Conservation (phyloP, 2,113 vertebrate genomes). For the Columba janthina region DNA sequence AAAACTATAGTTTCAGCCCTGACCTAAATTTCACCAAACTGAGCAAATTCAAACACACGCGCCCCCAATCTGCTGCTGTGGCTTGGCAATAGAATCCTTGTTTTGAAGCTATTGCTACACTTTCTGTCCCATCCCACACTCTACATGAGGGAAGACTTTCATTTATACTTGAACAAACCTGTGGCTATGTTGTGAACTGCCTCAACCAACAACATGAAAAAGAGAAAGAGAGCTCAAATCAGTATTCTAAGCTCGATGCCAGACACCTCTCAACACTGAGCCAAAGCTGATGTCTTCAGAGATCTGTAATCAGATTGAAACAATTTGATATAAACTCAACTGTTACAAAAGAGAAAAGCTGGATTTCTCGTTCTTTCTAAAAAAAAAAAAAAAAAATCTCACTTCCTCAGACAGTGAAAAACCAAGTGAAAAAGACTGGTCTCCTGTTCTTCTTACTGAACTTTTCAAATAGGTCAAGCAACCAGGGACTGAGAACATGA, state of each 20-base stretch:
- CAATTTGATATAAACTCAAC: neutral
- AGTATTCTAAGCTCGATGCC: neutral
- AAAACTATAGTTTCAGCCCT: neutral
- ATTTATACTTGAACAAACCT: neutral
- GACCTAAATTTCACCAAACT: neutral
- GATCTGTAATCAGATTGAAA: neutral
- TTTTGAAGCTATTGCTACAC: neutral
- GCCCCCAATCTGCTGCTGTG: neutral
- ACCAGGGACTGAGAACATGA: neutral
- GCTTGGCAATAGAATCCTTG: neutral
- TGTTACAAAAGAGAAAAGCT: neutral
- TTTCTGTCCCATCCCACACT: neutral
- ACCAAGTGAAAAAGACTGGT: neutral
- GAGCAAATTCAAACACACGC: neutral
- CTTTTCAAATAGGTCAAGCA: neutral
- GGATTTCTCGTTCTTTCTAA: neutral
- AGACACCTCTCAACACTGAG: neutral
- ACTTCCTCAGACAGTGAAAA: neutral
- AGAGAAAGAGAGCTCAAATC: neutral
- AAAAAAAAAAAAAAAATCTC: neutral
- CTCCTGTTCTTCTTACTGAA: neutral
- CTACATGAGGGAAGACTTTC: neutral
- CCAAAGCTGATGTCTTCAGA: neutral
- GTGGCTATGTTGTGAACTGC: neutral
- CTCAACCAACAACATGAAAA: neutral